Evolutionary conservation across 2,888 invertebrate species (phyloP).

Genomic region (Nephrotoma guestfalica): DNA sequence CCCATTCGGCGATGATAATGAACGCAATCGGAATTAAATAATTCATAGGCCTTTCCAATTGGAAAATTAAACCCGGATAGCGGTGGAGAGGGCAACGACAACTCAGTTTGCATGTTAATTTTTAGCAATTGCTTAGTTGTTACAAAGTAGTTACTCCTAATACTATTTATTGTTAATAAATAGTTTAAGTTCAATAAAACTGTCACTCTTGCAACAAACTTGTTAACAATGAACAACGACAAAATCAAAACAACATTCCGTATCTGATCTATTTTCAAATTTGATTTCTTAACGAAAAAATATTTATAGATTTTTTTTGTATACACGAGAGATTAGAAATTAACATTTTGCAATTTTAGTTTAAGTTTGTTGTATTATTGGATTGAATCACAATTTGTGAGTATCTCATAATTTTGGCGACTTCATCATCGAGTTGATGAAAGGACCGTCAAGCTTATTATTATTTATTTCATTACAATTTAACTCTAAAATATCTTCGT

Average conservation of each 20-base stretch:
- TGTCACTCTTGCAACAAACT: neutral
- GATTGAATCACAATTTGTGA: neutral
- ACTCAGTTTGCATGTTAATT: neutral
- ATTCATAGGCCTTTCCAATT: neutral
- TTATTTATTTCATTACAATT: too few species aligned
- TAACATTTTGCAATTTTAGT: neutral
- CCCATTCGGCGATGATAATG: neutral
- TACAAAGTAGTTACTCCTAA: neutral
- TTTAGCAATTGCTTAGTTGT: neutral
- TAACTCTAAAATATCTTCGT: too few species aligned
- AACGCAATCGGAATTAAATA: neutral
- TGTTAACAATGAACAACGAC: neutral
- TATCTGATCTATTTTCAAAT: neutral
- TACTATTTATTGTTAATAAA: neutral
- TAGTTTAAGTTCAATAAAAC: neutral
- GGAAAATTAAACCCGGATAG: neutral
- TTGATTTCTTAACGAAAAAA: neutral
- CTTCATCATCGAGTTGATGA: too few species aligned
- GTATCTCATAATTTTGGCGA: too few species aligned
- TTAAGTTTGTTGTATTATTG: neutral
- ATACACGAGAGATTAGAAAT: neutral
- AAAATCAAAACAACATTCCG: neutral
- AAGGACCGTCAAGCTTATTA: too few species aligned
- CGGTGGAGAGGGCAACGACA: neutral
- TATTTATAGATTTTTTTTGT: neutral